Evolutionary conservation across 30 jellyfish, hydroid and myxozoan genomes (phyloP).

Genomic region (Cassiopea xamachana): DNA sequence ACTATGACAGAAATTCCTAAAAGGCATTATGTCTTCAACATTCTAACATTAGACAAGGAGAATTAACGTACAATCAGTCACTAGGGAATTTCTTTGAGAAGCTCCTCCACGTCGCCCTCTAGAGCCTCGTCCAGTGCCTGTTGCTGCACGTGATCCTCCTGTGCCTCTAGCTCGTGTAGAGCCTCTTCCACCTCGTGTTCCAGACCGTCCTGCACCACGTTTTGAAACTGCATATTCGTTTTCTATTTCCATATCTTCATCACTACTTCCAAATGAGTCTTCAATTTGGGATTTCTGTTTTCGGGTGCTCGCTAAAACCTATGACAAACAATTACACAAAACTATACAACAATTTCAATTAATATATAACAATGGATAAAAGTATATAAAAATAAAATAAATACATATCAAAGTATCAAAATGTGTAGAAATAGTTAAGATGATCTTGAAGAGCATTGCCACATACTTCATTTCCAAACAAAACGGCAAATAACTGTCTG

Average conservation of each 20-base stretch:
- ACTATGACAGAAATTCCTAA: too few species aligned
- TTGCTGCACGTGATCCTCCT: constrained; percentile 16
- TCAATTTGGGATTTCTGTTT: background rate
- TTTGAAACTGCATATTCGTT: background rate
- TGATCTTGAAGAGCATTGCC: too few species aligned
- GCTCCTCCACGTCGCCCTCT: constrained; percentile 61
- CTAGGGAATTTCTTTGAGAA: constrained; percentile 23
- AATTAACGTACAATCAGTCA: constrained; percentile 68
- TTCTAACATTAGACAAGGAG: background rate
- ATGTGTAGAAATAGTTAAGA: too few species aligned
- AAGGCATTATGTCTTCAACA: too few species aligned
- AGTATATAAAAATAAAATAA: background rate
- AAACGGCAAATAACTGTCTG: too few species aligned
- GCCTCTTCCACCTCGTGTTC: constrained; percentile 62
- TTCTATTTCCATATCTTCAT: constrained; percentile 50
- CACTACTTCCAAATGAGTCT: constrained; percentile 22
- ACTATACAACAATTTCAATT: background rate
- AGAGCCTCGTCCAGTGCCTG: constrained; percentile 37
- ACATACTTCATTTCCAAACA: too few species aligned
- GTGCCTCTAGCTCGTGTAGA: constrained; percentile 2
- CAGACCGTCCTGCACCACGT: constrained; percentile 53
- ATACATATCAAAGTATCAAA: background rate
- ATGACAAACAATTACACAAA: background rate
- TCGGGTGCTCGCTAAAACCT: constrained; percentile 72
- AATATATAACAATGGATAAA: background rate